Percentiles rank a stretch among this genome's conserved stretches.
These are phyloP conservation scores for Amiota mariae DNA, from an alignment of 2,888 invertebrate species.

Conservation along the genomic window DNA sequence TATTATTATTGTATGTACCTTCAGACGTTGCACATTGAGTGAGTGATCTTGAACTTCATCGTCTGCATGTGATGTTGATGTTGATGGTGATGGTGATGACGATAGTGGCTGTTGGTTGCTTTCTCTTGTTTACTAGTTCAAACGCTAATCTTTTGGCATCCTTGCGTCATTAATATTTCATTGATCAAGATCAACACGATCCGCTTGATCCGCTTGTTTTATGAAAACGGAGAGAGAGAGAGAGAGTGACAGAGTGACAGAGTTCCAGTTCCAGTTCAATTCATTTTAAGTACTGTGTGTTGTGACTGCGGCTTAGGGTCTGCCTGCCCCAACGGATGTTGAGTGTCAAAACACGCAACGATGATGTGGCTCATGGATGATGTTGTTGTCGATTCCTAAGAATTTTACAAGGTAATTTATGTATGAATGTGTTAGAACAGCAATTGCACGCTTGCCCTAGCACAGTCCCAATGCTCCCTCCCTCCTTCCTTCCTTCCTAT, in stretches of 20 bases:
- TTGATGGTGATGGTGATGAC: neutral
- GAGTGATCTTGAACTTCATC: slow-evolving; percentile 17
- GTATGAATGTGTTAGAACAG: slow-evolving; percentile 29
- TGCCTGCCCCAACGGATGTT: slow-evolving; percentile 49
- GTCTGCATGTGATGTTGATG: neutral
- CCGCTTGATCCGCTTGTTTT: slow-evolving; percentile 1
- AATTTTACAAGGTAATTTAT: slow-evolving; percentile 50
- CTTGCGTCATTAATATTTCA: slow-evolving; percentile 32
- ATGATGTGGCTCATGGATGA: slow-evolving; percentile 39
- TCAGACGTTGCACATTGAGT: no score
- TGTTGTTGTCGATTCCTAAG: slow-evolving; percentile 46
- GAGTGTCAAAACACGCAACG: slow-evolving; percentile 60
- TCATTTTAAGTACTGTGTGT: slow-evolving; percentile 27
- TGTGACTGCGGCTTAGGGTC: slow-evolving; percentile 54
- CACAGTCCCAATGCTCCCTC: no score
- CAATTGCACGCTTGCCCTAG: neutral
- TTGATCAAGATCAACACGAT: slow-evolving; percentile 30
- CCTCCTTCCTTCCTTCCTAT: no score
- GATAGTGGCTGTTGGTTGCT: slow-evolving; percentile 7
- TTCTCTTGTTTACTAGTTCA: slow-evolving; percentile 3
- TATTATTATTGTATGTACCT: neutral
- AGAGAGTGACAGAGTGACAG: no score
- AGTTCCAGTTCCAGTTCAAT: slow-evolving; percentile 17
- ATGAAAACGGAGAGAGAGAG: neutral
- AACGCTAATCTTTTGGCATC: slow-evolving; percentile 26